Evolutionary conservation across 2,113 vertebrate genomes (phyloP), one percentile per base, ranked within the genome.

Genomic region (Tyrannus savana): DNA sequence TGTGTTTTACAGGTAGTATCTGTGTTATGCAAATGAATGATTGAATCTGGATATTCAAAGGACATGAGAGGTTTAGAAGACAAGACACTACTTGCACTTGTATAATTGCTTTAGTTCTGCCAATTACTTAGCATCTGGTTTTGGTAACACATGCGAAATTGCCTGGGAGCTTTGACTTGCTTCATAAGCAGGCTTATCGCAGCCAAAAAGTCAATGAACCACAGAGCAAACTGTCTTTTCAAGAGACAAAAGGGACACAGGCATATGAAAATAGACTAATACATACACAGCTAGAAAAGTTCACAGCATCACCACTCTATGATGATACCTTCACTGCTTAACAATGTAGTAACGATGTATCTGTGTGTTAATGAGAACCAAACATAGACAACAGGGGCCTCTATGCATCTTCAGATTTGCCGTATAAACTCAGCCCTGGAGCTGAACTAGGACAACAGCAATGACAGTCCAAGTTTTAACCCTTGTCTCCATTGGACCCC

Each of bases 371-470:
- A 71, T 22, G 14, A 81, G 50, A 46, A 78, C 6, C 47, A 83
- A 73, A 62, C 0, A 0, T 6, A 68, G 35, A 46, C 39, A 69
- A 12, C 0, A 30, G 11, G 6, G 28, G 59, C 10, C n/a, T 10
- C 8, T 23, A 4, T 41, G 6, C 49, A 21, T 55, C 74, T 33
- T 69, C 50, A 62, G 22, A 49, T 41, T 60, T 8, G 8, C 28
- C 74, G 1, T 10, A 30, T 37, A n/a, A 77, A 58, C 21, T 87
- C 35, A 83, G 0, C 2, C 31, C 62, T 71, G 49, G 23, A 31
- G 10, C 22, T 84, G 73, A 79, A 37, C 19, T 44, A 56, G n/a
- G 49, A 19, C 41, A 55, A 46, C 25, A 53, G 12, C 25, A 77
- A 46, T 21, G 41, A 31, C 15, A 37, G 37, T 9, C 27, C 6